Evolutionary conservation across 1,140 invertebrate genomes (phyloP), one percentile per base, ranked within the genome.

Genomic region (Phenacoccus solenopsis): DNA sequence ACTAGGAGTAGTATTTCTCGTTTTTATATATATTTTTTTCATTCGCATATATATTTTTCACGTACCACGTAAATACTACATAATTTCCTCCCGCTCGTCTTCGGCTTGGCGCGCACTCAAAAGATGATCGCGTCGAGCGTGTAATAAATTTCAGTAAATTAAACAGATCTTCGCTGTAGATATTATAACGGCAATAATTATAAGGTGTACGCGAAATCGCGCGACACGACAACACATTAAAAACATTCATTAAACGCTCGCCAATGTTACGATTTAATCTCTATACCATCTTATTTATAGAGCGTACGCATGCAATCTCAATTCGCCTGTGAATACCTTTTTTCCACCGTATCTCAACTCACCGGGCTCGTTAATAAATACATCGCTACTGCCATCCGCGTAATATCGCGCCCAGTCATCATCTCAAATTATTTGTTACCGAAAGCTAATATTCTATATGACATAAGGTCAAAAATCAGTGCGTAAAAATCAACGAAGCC

Each of bases 401-500:
- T 32, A 5, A 7, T 32, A 7, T 32, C 30, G 30, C 30, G 30
- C 30, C 5, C 5, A 32, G 30, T 13, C 13, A 32, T 13, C 13
- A 32, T n/a, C n/a, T n/a, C n/a, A n/a, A n/a, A n/a, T n/a, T n/a
- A n/a, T n/a, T n/a, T 32, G 38, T 49, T 49, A 49, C 38, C 38
- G 20, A 49, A 32, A 32, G 38, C 16, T 49, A 10, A n/a, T 49
- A 49, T 49, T 10, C 38, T n/a, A n/a, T n/a, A 49, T 49, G 38
- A 49, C 38, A n/a, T 49, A 49, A 49, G 16, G 13, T 24, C 59
- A 27, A 64, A 64, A 64, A 64, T 64, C 59, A 64, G 59, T 64
- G 59, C 59, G 59, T 64, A 64, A 24, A 64, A 64, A 64, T 64
- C 59, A 64, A 64, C 59, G 59, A 27, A 64, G 59, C 59, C 25